Evolutionary conservation across 2,888 invertebrate genomes (phyloP).

Genomic region (Allygus modestus): DNA sequence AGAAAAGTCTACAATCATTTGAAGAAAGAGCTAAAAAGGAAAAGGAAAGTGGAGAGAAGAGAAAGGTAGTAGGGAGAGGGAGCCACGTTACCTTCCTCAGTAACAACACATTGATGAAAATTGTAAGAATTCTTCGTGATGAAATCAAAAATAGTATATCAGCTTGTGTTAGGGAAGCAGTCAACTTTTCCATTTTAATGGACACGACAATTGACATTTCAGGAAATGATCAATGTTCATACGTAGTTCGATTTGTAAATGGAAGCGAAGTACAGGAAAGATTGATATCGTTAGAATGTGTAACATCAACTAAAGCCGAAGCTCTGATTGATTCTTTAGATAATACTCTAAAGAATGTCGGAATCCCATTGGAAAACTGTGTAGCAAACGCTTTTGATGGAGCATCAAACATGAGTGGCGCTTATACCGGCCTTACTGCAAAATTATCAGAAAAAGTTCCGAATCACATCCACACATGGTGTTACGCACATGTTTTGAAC

Average conservation of each 20-base stretch:
- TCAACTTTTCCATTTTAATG: slow-evolving; percentile 43
- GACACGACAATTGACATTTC: slow-evolving; percentile 46
- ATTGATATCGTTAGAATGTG: slow-evolving; percentile 8
- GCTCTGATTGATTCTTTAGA: background rate
- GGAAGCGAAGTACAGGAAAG: slow-evolving; percentile 44
- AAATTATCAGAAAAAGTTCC: background rate
- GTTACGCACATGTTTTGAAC: slow-evolving; percentile 49
- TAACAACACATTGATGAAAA: slow-evolving; percentile 59
- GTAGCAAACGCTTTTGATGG: slow-evolving; percentile 17
- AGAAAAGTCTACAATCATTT: background rate
- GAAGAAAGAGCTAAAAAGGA: background rate
- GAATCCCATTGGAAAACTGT: background rate
- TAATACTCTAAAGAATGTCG: background rate
- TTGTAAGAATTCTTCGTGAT: slow-evolving; percentile 54
- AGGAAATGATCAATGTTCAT: slow-evolving; percentile 45
- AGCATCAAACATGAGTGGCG: slow-evolving; percentile 32
- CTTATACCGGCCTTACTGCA: slow-evolving; percentile 32
- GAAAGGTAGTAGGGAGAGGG: slow-evolving; percentile 48
- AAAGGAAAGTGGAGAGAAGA: slow-evolving; percentile 25
- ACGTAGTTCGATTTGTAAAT: slow-evolving; percentile 33
- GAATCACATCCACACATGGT: slow-evolving; percentile 53
- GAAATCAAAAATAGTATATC: slow-evolving; percentile 13
- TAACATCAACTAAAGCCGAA: slow-evolving; percentile 9
- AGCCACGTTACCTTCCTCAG: slow-evolving; percentile 60
- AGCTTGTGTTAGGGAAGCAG: slow-evolving; percentile 24